Evolutionary conservation across 2,888 invertebrate genomes (phyloP).

Genomic region (Erebia aethiops): DNA sequence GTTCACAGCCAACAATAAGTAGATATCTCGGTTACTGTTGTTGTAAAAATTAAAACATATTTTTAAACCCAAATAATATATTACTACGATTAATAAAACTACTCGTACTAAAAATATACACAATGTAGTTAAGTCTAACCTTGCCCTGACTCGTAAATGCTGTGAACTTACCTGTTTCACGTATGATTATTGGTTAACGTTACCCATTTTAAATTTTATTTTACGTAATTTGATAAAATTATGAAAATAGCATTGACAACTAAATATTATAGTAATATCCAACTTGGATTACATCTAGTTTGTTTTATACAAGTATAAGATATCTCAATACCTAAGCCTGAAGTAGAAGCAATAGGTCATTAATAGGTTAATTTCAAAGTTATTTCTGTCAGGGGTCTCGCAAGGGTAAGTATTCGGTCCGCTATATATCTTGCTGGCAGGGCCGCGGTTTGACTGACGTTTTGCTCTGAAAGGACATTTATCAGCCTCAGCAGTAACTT

Average conservation of each 20-base stretch:
- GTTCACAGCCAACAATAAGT: constrained; percentile 58
- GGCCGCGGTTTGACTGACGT: constrained; percentile 83
- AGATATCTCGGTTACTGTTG: neutral
- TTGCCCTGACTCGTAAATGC: no score
- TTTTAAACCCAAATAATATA: neutral
- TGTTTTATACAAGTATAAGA: no score
- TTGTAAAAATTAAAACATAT: neutral
- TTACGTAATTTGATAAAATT: no score
- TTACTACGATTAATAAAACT: neutral
- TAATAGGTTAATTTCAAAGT: constrained; percentile 75
- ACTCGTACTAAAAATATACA: no score
- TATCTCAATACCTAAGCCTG: neutral
- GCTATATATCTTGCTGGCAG: constrained; percentile 82
- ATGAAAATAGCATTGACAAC: no score
- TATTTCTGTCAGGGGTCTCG: constrained; percentile 64
- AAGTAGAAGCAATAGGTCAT: constrained; percentile 17
- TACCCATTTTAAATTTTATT: no score
- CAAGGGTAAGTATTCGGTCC: constrained; percentile 74
- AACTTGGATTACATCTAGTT: no score
- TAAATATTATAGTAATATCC: no score
- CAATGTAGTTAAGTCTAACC: no score
- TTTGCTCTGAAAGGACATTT: constrained; percentile 81
- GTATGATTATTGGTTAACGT: no score
- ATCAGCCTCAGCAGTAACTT: constrained; percentile 81
- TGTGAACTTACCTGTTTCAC: no score